Percentiles rank a stretch among this genome's conserved stretches.
phyloP scores from a whole-genome alignment of 2,888 invertebrate genomes.

The Chrysomela aeneicollis region DNA sequence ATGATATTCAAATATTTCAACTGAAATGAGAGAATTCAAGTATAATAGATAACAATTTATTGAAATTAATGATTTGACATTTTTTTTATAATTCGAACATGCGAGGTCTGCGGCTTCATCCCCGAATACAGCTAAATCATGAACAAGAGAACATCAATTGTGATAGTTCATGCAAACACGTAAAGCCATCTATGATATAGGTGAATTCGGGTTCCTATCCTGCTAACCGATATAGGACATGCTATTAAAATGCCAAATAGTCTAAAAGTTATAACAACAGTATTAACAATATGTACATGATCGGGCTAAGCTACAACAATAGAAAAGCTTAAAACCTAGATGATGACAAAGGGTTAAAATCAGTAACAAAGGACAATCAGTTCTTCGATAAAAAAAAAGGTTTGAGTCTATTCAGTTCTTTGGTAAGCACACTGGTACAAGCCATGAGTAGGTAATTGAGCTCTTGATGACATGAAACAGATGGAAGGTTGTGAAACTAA shows the following conservation, averaged over 20 bases:
- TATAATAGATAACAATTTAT: constrained; percentile 58
- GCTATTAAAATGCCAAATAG: constrained; percentile 43
- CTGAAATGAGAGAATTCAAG: constrained; percentile 35
- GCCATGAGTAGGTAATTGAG: too few species aligned
- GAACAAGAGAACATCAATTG: constrained; percentile 14
- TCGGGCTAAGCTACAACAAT: constrained; percentile 33
- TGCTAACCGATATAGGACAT: constrained; percentile 34
- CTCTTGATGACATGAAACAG: too few species aligned
- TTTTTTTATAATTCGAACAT: constrained; percentile 44
- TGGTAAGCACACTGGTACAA: too few species aligned
- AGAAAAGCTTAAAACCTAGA: constrained; percentile 36
- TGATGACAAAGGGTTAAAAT: constrained; percentile 11
- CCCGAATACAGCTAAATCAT: constrained; percentile 45
- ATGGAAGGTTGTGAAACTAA: too few species aligned
- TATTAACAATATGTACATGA: constrained; percentile 46
- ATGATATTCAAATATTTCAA: constrained; percentile 40
- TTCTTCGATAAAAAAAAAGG: constrained; percentile 3
- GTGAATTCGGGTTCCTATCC: constrained; percentile 41
- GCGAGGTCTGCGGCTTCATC: constrained; percentile 53
- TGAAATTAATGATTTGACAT: background rate
- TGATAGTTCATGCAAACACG: constrained; percentile 50
- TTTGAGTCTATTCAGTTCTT: background rate
- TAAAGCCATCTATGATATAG: constrained; percentile 53
- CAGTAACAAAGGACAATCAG: background rate
- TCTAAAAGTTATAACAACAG: constrained; percentile 36